Percentiles rank a stretch among this genome's conserved stretches.
Evolutionary conservation across 2,888 invertebrate genomes (phyloP).

Genomic region (Chloroclystis v-ata): DNA sequence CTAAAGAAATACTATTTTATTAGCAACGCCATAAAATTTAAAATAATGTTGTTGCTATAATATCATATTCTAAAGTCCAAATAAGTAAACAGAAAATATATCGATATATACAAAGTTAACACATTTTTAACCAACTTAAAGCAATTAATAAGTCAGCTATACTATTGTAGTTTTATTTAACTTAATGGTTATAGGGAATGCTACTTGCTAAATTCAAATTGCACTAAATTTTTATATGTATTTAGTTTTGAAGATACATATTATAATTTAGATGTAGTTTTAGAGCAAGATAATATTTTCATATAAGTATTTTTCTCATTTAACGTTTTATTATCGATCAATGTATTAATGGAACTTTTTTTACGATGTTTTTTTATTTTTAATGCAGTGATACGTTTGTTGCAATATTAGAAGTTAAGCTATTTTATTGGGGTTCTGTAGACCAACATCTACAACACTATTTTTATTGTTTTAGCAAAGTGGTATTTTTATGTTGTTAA

Average conservation of each 20-base stretch:
- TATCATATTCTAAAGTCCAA: conserved; percentile 31
- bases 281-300: conserved; percentile 14
- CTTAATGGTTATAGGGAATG: neutral
- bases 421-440: conserved; percentile 42
- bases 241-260: conserved; percentile 44
- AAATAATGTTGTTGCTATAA: conserved; percentile 38
- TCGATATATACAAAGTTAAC: neutral
- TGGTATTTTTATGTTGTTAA: conserved; percentile 62
- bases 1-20: conserved; percentile 6
- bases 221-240: conserved; percentile 53
- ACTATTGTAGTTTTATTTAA: neutral
- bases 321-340: too few species aligned
- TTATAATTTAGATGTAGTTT: conserved; percentile 44
- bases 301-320: conserved; percentile 37
- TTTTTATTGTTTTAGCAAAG: conserved; percentile 38
- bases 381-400: conserved; percentile 71
- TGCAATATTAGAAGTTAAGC: conserved; percentile 73
- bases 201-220: conserved; percentile 21
- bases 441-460: conserved; percentile 37
- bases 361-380: conserved; percentile 31
- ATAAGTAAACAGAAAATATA: conserved; percentile 30
- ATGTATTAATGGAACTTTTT: too few species aligned
- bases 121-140: too few species aligned
- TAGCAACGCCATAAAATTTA: conserved; percentile 48
- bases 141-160: too few species aligned